A percentile compares a stretch with the other conserved stretches of the same genome.
Conservation (phyloP, 2,797 vertebrate species). For the Danio kyathit region DNA sequence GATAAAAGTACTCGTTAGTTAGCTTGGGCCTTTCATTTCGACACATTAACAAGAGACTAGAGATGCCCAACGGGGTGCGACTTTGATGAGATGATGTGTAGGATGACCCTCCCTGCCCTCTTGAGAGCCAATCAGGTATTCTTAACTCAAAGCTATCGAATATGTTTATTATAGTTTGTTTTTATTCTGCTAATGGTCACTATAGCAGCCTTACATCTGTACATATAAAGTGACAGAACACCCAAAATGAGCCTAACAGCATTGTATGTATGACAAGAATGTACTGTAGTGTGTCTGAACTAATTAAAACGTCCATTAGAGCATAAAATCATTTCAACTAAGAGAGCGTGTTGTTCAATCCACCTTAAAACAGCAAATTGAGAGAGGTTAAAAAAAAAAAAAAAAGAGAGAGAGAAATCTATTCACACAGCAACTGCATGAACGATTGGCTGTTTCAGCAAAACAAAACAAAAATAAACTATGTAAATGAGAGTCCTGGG, state of each 20-base stretch:
- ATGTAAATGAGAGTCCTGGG: conserved; percentile 55
- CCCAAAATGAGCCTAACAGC: conserved; percentile 63
- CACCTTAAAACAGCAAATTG: conserved; percentile 32
- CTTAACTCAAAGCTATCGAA: conserved; percentile 26
- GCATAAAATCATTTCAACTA: conserved; percentile 49
- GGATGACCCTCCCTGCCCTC: conserved; percentile 48
- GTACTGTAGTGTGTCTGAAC: conserved; percentile 72
- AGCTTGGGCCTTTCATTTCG: conserved; percentile 37
- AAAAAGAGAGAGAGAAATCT: conserved; percentile 33
- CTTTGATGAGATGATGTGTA: conserved; percentile 62
- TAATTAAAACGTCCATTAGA: conserved; percentile 66
- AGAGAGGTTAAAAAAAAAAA: conserved; percentile 18
- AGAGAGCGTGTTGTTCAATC: conserved; percentile 35
- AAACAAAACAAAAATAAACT: conserved; percentile 41
- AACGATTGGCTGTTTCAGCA: conserved; percentile 19
- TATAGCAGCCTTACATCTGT: conserved; percentile 55
- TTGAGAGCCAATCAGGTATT: conserved; percentile 55
- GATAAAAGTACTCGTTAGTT: conserved; percentile 53
- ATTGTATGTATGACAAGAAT: conserved; percentile 58
- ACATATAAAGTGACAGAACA: conserved; percentile 66
- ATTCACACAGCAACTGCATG: conserved; percentile 51
- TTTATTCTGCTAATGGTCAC: conserved; percentile 65
- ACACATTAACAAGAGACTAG: conserved; percentile 56
- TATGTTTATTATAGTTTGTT: conserved; percentile 18
- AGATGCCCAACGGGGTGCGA: conserved; percentile 61